Evolutionary conservation across 1,140 invertebrate species (phyloP).

Genomic region (Eupristina koningsbergeri): DNA sequence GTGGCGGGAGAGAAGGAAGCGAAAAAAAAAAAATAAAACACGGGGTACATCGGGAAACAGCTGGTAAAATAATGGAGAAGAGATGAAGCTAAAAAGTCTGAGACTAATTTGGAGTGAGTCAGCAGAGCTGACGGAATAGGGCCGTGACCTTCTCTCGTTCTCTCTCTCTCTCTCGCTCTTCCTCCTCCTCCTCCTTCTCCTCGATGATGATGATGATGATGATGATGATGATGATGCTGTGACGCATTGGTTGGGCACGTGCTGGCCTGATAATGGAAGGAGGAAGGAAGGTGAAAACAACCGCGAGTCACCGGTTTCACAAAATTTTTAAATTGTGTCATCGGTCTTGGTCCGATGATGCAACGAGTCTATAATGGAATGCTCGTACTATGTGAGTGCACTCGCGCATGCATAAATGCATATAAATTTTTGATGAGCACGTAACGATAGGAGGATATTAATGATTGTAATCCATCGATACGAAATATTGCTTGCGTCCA

Average conservation of each 20-base stretch:
- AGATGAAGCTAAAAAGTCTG: slow-evolving; percentile 19
- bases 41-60: slow-evolving; percentile 40
- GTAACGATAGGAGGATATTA: neutral
- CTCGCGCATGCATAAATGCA: neutral
- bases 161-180: too few species aligned
- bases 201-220: too few species aligned
- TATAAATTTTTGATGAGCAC: neutral
- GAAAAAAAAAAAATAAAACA: neutral
- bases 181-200: neutral
- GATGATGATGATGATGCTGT: too few species aligned
- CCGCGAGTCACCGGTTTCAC: neutral
- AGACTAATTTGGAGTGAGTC: slow-evolving; percentile 9
- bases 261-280: neutral
- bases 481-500: neutral
- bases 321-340: neutral
- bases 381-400: neutral
- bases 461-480: neutral
- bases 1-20: neutral
- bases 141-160: slow-evolving; percentile 58
- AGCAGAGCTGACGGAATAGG: slow-evolving; percentile 22
- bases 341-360: neutral
- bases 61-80: slow-evolving; percentile 50
- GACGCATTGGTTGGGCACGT: neutral
- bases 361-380: neutral
- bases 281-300: neutral